Evolutionary conservation across 92 coral and sea anemone genomes (phyloP), one percentile per base, ranked within the genome.

Genomic region (Porites rus): DNA sequence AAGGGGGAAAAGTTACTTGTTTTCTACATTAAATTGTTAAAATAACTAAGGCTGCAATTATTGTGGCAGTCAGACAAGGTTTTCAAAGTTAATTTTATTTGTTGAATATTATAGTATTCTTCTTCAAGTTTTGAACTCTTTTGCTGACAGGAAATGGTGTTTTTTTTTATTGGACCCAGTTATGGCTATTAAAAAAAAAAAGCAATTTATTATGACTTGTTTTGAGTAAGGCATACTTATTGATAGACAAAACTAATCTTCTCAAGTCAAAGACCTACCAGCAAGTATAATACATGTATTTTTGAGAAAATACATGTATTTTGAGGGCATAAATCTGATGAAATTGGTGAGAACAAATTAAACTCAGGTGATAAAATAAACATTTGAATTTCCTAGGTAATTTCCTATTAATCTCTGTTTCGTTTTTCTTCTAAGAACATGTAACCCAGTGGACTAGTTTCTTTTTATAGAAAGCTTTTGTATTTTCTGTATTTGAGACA

Each of bases 341-440:
- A 10, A 10, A 9, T 56, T 56, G 13, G 11, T 56, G 16, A 56
- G 3, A 56, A 10, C 4, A 10, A 22, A 25, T 22, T 74, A 10
- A 22, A 25, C 51, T 74, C 87, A 73, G 87, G 64, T 83, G 72
- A 61, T 83, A 17, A 60, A 61, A 73, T 46, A 83, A 83, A 13
- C 53, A 73, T 50, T 62, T 46, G 51, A 9, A 80, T 83, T 62
- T 74, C 87, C 80, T 31, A 3, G 74, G 87, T 14, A 83, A 63
- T 24, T 4, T 28, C 43, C 51, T 21, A 1, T 19, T 1, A 43
- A 83, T 52, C 11, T 70, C 2, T 54, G 56, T 54, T 72, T 46
- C 14, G 25, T 69, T 31, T 16, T 65, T 1, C 20, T 24, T 1
- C 6, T 31, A 20, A 50, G 21, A 28, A 20, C 8, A 4, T 38